Percentiles rank a stretch among this genome's conserved stretches.
phyloP scores from a whole-genome alignment of 2,888 invertebrate species.

The Chloroclysta siterata region DNA sequence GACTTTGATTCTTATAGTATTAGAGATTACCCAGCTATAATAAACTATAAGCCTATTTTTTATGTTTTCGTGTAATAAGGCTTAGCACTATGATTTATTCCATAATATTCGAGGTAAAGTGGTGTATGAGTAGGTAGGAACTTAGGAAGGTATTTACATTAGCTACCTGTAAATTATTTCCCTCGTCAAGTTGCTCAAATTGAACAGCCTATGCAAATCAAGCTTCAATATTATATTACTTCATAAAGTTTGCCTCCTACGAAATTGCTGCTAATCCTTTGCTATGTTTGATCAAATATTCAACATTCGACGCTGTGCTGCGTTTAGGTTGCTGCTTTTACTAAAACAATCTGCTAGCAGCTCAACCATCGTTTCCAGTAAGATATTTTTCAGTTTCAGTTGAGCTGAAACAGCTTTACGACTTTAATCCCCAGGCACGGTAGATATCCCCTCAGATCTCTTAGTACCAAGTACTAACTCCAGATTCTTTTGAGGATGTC shows the following conservation, averaged over 20 bases:
- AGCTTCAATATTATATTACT: constrained; percentile 30
- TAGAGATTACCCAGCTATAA: too few species aligned
- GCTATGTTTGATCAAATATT: constrained; percentile 50
- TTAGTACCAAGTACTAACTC: too few species aligned
- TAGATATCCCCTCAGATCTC: too few species aligned
- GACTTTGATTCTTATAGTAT: too few species aligned
- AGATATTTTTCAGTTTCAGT: too few species aligned
- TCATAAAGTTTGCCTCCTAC: constrained; percentile 28
- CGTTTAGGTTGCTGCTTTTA: constrained; percentile 10
- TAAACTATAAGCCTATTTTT: too few species aligned
- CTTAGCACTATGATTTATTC: not conserved
- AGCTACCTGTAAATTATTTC: constrained; percentile 16
- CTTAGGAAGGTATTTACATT: not conserved
- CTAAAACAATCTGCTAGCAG: not conserved
- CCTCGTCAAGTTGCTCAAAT: constrained; percentile 19
- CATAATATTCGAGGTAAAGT: not conserved
- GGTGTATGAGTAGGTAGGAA: not conserved
- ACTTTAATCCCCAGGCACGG: too few species aligned
- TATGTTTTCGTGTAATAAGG: too few species aligned
- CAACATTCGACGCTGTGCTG: constrained; percentile 34
- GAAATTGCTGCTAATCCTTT: constrained; percentile 33
- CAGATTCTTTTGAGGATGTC: too few species aligned
- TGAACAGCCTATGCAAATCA: constrained; percentile 28
- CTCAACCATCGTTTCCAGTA: not conserved
- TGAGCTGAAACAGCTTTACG: too few species aligned